Evolutionary conservation across 2,113 vertebrate species (phyloP).

Genomic region (Prunella fulvescens): DNA sequence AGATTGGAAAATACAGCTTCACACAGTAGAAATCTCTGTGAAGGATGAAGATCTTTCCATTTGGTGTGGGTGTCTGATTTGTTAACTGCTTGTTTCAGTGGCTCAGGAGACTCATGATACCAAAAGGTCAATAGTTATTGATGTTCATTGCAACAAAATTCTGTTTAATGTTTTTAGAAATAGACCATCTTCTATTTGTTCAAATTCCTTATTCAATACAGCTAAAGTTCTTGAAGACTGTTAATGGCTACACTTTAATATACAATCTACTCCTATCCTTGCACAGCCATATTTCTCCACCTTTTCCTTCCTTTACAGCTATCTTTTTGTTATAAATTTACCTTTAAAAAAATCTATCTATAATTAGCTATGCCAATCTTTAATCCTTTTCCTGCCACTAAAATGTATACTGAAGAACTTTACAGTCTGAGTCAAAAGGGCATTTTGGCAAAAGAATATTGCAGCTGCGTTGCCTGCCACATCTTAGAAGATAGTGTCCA

Average conservation of each 20-base stretch:
- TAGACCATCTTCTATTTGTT: background rate
- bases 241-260: background rate
- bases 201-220: background rate
- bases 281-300: background rate
- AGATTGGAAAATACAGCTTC: background rate
- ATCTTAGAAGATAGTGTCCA: background rate
- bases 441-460: constrained; percentile 1
- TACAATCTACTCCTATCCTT: background rate
- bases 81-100: constrained; percentile 7
- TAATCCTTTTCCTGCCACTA: background rate
- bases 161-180: background rate
- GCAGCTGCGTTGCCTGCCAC: background rate
- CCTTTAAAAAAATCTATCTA: background rate
- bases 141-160: background rate
- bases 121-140: constrained; percentile 26
- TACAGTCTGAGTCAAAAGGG: background rate
- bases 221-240: background rate
- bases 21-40: background rate
- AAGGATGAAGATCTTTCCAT: background rate
- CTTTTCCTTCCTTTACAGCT: background rate
- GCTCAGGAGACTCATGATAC: background rate
- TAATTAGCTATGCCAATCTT: background rate
- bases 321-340: background rate
- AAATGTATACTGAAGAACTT: background rate
- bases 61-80: background rate